Evolutionary conservation across 2,113 vertebrate genomes (phyloP).

Genomic region (Acinonyx jubatus): DNA sequence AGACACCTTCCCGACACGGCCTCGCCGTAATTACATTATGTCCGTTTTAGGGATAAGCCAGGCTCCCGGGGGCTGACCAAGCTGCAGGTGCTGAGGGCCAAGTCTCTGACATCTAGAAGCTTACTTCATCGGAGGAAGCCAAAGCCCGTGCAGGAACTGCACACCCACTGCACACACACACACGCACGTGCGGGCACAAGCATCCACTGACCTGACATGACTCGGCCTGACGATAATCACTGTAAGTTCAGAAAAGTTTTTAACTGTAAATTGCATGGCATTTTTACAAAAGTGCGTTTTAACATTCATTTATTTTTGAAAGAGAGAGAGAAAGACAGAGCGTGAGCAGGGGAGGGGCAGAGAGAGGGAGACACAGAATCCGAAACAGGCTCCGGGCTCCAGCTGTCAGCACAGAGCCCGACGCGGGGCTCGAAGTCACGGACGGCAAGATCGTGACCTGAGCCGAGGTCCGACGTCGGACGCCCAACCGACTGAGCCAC

Average conservation of each 20-base stretch:
- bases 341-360: too few species aligned
- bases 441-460: not conserved
- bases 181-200: not conserved
- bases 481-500: too few species aligned
- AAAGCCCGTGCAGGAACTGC: not conserved
- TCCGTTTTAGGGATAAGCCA: not conserved
- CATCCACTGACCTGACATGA: not conserved
- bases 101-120: not conserved
- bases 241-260: not conserved
- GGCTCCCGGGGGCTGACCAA: not conserved
- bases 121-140: not conserved
- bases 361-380: too few species aligned
- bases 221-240: not conserved
- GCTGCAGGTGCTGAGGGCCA: not conserved
- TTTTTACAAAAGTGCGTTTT: not conserved
- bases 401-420: too few species aligned
- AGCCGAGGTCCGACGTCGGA: not conserved
- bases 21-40: not conserved
- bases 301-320: too few species aligned
- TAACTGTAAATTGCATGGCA: not conserved
- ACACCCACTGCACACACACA: not conserved
- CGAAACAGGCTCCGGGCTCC: too few species aligned
- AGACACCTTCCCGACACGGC: too few species aligned
- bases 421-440: too few species aligned
- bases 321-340: too few species aligned